Percentiles rank a stretch among this genome's conserved stretches.
Conservation (phyloP, 2,113 vertebrate species). For the Oryzias javanicus region DNA sequence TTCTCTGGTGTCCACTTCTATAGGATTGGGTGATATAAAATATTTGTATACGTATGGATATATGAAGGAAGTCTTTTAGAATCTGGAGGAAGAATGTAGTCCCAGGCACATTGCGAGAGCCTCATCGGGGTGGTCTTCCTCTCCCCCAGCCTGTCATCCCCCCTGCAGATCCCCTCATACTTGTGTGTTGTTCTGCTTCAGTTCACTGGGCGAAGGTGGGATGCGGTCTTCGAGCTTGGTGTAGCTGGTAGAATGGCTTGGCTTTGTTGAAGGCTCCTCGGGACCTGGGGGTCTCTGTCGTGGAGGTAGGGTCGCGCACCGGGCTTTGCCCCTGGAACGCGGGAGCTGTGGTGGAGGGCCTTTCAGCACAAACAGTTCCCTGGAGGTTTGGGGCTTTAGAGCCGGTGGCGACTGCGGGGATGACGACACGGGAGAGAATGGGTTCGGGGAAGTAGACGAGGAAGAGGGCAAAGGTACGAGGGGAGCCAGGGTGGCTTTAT, state of each 20-base stretch:
- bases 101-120: conserved; percentile 51
- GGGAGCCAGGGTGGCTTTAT: conserved; percentile 32
- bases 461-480: conserved; percentile 33
- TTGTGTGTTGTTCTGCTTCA: conserved; percentile 60
- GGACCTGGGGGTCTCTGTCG: conserved; percentile 53
- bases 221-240: conserved; percentile 58
- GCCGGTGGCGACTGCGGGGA: conserved; percentile 22
- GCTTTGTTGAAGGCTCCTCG: conserved; percentile 47
- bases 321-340: conserved; percentile 61
- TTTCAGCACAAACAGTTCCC: conserved; percentile 66
- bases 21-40: too few relatives aligned
- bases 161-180: conserved; percentile 46
- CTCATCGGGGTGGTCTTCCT: conserved; percentile 47
- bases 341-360: conserved; percentile 64
- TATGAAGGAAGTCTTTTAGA: too few relatives aligned
- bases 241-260: conserved; percentile 75
- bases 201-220: conserved; percentile 69
- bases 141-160: conserved; percentile 21
- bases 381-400: conserved; percentile 44
- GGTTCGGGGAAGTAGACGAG: conserved; percentile 14
- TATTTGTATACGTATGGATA: too few relatives aligned
- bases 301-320: conserved; percentile 73
- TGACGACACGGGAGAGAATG: conserved; percentile 15
- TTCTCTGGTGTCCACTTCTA: too few relatives aligned
- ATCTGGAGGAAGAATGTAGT: conserved; percentile 16